Base-by-base conservation (phyloP, 2,113 vertebrate species). In the Grantiella picta region DNA sequence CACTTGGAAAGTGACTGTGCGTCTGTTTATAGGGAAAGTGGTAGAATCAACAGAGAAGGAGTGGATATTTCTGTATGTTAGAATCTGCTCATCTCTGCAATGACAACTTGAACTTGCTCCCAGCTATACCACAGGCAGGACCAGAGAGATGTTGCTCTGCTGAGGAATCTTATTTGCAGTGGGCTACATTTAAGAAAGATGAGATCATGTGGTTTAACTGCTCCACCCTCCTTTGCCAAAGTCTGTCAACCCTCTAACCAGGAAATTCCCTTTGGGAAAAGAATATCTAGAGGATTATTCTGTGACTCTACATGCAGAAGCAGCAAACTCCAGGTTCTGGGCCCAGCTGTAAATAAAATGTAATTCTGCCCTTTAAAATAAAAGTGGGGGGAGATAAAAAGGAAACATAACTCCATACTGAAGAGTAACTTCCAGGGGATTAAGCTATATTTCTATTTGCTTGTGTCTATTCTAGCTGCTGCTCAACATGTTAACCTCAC, bases 21-120 rank as follows among this genome's bases (percentile, higher is more conserved):
- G n/a, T 70, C 94, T 95, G 93, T 95, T 96, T 92, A 72, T 82
- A 94, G 65, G 59, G 73, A 92, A 94, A 90, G 82, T 6, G 23
- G 69, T 33, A 91, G 95, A 95, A 86, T 91, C 95, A 94, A 95
- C 89, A 83, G 91, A 80, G 72, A 86, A 90, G 79, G 79, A 65
- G 33, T 69, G 57, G 87, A 79, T 95, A 94, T 92, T 92, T 92
- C 73, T 61, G 35, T 78, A 42, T n/a, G 33, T 23, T 92, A 91
- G 82, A 91, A 93, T 77, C 44, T 9, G 52, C 59, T 94, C 87
- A 70, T 93, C 84, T 84, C 86, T 73, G 69, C 70, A 65, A 29
- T 31, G 79, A 85, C 63, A 87, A 89, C 65, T 77, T 72, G 59
- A 93, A 91, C 56, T 65, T 14, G 3, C 53, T 92, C 79, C 76